A percentile compares a stretch with the other conserved stretches of the same genome.
phyloP scores from a whole-genome alignment of 2,888 invertebrate genomes.

The Labia minor region DNA sequence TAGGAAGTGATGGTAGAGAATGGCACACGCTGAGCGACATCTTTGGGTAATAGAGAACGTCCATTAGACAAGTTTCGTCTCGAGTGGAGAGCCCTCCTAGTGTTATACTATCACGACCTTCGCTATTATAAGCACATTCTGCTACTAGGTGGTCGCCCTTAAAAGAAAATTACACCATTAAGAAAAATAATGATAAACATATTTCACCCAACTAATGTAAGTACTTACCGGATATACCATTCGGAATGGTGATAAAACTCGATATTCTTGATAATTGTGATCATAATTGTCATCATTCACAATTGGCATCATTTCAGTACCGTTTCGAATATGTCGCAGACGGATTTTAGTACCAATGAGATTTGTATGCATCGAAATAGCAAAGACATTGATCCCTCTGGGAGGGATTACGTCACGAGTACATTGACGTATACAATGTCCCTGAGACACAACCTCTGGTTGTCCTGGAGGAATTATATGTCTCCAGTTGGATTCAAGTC shows the following conservation, averaged over 20 bases:
- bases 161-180: neutral
- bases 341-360: conserved; percentile 44
- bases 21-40: conserved; percentile 56
- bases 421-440: conserved; percentile 59
- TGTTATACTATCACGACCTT: conserved; percentile 52
- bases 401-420: conserved; percentile 52
- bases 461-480: conserved; percentile 63
- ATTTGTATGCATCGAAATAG: conserved; percentile 58
- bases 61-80: conserved; percentile 58
- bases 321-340: conserved; percentile 51
- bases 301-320: conserved; percentile 51
- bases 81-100: conserved; percentile 55
- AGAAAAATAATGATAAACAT: neutral
- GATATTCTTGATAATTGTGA: conserved; percentile 58
- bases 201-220: no score
- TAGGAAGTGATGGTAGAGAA: conserved; percentile 55
- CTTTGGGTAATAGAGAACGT: conserved; percentile 56
- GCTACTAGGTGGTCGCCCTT: conserved; percentile 59
- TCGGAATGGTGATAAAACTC: conserved; percentile 48
- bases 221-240: conserved; percentile 36
- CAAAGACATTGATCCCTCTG: conserved; percentile 54
- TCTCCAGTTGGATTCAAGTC: conserved; percentile 58
- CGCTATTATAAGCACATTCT: conserved; percentile 60
- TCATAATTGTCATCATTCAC: conserved; percentile 58
- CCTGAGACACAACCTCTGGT: conserved; percentile 53